These are phyloP conservation scores for Lindbergichthys nudifrons DNA, from an alignment of 2,797 vertebrate genomes.

Conservation along the genomic window DNA sequence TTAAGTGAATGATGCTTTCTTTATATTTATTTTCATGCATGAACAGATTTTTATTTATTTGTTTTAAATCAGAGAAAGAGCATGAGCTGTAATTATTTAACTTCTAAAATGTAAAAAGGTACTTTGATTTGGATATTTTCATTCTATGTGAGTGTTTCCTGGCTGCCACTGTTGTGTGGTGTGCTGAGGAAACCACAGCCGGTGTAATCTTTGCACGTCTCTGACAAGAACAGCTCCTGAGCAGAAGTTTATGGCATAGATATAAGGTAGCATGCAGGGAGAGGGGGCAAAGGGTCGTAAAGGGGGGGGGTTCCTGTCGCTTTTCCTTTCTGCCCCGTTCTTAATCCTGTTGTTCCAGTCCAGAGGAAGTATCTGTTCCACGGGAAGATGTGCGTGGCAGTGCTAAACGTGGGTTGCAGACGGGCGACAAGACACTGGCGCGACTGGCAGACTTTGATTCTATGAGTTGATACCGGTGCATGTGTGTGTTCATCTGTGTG, in stretches of 20 bases:
- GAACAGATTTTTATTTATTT: conserved; percentile 14
- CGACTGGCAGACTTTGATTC: conserved; percentile 71
- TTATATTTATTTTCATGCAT: conserved; percentile 46
- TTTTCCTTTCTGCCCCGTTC: conserved; percentile 45
- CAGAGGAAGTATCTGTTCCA: conserved; percentile 67
- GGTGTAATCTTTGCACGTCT: conserved; percentile 43
- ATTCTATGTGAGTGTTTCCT: conserved; percentile 17
- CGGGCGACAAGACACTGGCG: conserved; percentile 56
- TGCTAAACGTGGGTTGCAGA: conserved; percentile 70
- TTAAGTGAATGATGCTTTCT: conserved; percentile 45
- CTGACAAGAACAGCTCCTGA: conserved; percentile 38
- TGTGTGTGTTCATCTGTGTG: conserved; percentile 44
- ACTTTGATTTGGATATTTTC: conserved; percentile 29
- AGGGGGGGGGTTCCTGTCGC: conserved; percentile 32
- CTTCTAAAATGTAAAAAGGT: not conserved
- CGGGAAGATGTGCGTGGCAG: conserved; percentile 57
- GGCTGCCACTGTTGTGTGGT: conserved; percentile 42
- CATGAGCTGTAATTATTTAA: conserved; percentile 24
- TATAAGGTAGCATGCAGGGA: conserved; percentile 34
- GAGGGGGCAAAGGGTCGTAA: conserved; percentile 32
- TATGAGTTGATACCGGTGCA: conserved; percentile 73
- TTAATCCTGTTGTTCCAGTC: conserved; percentile 81
- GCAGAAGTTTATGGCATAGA: conserved; percentile 60
- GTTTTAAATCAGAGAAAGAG: conserved; percentile 5
- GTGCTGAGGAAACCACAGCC: conserved; percentile 57